Base-by-base conservation (phyloP, 2,888 invertebrate species). In the Unio delphinus region DNA sequence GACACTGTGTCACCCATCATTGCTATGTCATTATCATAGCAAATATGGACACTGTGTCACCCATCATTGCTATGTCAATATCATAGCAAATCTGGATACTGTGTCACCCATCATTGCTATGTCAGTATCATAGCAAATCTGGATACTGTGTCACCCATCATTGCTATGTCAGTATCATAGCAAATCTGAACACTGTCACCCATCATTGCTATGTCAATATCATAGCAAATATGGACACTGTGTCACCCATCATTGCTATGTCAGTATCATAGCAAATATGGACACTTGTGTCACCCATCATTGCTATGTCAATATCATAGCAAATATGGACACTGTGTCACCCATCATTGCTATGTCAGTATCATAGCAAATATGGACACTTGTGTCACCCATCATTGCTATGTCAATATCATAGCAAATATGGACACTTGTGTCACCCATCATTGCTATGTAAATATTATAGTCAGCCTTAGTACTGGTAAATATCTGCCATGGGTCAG, bases 171-270 rank as follows among this genome's bases (percentile, higher is more conserved):
- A 85, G 91, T 74, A 78, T 99, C 64, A 93, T 99, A 67, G 93
- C 99, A 63, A 99, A 98, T 89, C 96, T 99, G 67, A 99, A 99
- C 91, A 95, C 96, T 87, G 93, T 99, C 99, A 3, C 99, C 99
- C 0, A 92, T 98, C 72, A 93, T 99, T 54, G 97, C 98, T 69
- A 98, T 55, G 92, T 92, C 26, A 97, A 99, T 86, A 92, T 99
- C 63, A 93, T 99, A 7, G 93, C 99, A 63, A 99, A 98, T 89
- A 96, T 99, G 67, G 99, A 99, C 91, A 95, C 96, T 98, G 93
- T 87, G 93, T 99, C 99, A 3, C 99, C 99, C 0, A 92, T 98
- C 72, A 93, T 99, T 54, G 98, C 98, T 69, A 98, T 98, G 92
- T 92, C 26, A 97, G 99, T 92, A 77, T 99, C 64, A 93, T 99